Evolutionary conservation across 2,888 invertebrate species (phyloP).

Genomic region (Plebejus argus): DNA sequence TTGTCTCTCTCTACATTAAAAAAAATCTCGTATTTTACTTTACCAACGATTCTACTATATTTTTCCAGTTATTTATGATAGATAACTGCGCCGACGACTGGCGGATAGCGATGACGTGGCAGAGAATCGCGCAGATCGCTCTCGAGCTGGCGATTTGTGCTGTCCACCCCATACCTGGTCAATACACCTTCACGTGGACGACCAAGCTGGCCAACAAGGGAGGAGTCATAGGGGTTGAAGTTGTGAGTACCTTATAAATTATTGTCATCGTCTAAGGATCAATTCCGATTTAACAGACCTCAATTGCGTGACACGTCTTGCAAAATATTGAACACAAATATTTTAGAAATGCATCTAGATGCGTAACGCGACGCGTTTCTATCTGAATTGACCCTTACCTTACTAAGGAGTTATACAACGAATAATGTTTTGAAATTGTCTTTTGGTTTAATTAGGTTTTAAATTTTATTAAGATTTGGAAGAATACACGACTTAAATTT

Average conservation of each 20-base stretch:
- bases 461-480: no score
- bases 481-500: no score
- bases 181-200: conserved; percentile 97
- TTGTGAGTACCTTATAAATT: conserved; percentile 60
- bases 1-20: not conserved
- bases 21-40: not conserved
- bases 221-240: conserved; percentile 83
- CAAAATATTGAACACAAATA: no score
- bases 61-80: conserved; percentile 98
- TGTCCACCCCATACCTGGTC: conserved; percentile 98
- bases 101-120: conserved; percentile 99
- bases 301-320: no score
- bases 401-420: no score
- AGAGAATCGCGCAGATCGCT: conserved; percentile 95
- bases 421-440: no score
- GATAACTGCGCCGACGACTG: conserved; percentile 99
- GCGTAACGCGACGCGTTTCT: no score
- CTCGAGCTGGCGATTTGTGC: conserved; percentile 97
- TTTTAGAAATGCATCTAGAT: no score
- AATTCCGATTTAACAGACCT: not conserved
- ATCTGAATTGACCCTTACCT: no score
- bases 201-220: conserved; percentile 96
- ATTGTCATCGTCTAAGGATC: not conserved
- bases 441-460: no score
- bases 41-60: conserved; percentile 26